Evolutionary conservation across 2,797 vertebrate species (phyloP).

Genomic region (Apogon hyalosoma): DNA sequence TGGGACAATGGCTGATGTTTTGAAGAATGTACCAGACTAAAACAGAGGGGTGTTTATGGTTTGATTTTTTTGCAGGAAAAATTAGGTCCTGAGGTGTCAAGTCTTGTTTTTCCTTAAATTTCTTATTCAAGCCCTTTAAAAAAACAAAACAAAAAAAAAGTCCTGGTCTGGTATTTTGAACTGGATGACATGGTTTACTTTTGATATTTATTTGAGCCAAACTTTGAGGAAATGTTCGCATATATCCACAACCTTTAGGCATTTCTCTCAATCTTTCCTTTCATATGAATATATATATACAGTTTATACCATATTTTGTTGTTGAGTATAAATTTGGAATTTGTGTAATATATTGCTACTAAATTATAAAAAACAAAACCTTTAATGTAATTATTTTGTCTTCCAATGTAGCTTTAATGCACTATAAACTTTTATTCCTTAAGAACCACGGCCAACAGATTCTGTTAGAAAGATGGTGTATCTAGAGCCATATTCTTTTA

Average conservation of each 20-base stretch:
- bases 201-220: constrained; percentile 90
- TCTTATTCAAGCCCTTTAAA: constrained; percentile 58
- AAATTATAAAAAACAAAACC: constrained; percentile 85
- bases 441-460: constrained; percentile 71
- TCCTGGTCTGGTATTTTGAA: constrained; percentile 69
- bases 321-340: constrained; percentile 86
- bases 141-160: constrained; percentile 35
- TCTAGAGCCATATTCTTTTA: constrained; percentile 41
- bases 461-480: constrained; percentile 55
- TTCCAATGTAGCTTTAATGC: constrained; percentile 87
- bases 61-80: constrained; percentile 57
- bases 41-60: constrained; percentile 47
- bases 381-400: constrained; percentile 86
- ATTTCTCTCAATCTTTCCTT: constrained; percentile 71
- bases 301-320: constrained; percentile 73
- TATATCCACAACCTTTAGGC: constrained; percentile 77
- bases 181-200: constrained; percentile 81
- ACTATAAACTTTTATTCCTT: constrained; percentile 84
- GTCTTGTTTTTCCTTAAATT: constrained; percentile 59
- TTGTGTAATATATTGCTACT: constrained; percentile 89
- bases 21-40: constrained; percentile 70
- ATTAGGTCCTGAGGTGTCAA: constrained; percentile 53
- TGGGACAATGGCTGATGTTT: constrained; percentile 57
- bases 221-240: constrained; percentile 75
- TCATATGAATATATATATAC: constrained; percentile 58